Conservation (phyloP, 2,113 vertebrate genomes). For the Nestor notabilis region DNA sequence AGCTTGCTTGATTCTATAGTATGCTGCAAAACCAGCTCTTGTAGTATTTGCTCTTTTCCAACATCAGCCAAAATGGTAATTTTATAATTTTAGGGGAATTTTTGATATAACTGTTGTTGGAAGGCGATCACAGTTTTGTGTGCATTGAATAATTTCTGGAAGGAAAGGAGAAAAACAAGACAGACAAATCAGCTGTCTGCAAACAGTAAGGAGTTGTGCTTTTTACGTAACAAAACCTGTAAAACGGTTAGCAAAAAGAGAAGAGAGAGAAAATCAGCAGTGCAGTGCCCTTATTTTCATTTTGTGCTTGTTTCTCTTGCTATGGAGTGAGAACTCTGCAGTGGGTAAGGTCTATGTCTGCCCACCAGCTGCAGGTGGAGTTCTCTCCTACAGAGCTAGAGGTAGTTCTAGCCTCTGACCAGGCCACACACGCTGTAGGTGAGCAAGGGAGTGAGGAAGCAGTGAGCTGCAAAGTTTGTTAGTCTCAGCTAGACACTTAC, state of each 20-base stretch:
- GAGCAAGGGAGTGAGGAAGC: not conserved
- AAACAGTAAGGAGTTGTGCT: not conserved
- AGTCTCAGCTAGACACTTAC: not conserved
- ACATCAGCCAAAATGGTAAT: not conserved
- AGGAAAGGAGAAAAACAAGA: not conserved
- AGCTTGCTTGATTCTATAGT: not conserved
- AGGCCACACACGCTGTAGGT: rapidly evolving
- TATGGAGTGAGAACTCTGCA: not conserved
- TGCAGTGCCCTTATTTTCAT: not conserved
- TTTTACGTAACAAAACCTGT: not conserved
- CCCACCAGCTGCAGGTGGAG: not conserved
- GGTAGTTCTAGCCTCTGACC: not conserved
- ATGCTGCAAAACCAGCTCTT: not conserved
- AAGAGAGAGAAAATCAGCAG: not conserved
- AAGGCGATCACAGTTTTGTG: not conserved
- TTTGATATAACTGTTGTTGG: not conserved
- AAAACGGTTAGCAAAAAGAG: not conserved
- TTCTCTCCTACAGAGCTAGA: not conserved
- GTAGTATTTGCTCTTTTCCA: not conserved
- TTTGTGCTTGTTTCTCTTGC: not conserved
- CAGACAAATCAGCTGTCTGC: not conserved
- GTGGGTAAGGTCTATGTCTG: not conserved
- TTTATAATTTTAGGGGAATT: not conserved
- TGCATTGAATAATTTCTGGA: not conserved
- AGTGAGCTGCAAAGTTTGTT: not conserved